Evolutionary conservation across 2,888 invertebrate genomes (phyloP).

Genomic region (Mesochorus sp.): DNA sequence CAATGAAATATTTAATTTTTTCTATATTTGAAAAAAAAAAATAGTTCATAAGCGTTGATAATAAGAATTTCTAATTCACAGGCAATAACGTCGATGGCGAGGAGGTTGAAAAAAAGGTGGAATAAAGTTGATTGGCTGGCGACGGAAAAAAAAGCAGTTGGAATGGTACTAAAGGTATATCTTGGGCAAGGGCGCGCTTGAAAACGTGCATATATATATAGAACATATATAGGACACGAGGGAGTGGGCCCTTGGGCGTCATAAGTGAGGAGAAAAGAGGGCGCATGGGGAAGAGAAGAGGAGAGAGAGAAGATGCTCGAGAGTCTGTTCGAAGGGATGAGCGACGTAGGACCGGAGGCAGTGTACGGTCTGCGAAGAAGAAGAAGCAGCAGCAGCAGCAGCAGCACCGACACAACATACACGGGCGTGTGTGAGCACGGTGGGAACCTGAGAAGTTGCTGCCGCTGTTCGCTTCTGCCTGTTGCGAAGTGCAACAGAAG

Average conservation of each 20-base stretch:
- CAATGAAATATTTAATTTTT: too few relatives aligned
- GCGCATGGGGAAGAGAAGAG: slow-evolving; percentile 9
- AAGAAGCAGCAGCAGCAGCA: background rate
- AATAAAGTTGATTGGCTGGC: slow-evolving; percentile 37
- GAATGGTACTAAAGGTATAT: slow-evolving; percentile 8
- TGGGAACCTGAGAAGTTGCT: slow-evolving; percentile 76
- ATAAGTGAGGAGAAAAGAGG: background rate
- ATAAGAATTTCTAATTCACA: background rate
- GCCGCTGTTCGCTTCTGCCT: slow-evolving; percentile 64
- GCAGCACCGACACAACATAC: background rate
- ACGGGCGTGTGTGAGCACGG: slow-evolving; percentile 61
- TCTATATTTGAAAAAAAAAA: too few relatives aligned
- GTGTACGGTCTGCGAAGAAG: slow-evolving; percentile 25
- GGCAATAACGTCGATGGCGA: background rate
- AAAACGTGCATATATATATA: slow-evolving; percentile 1
- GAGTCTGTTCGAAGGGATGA: slow-evolving; percentile 54
- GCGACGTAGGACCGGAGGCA: slow-evolving; percentile 52
- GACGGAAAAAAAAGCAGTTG: slow-evolving; percentile 44
- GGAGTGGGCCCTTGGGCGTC: slow-evolving; percentile 50
- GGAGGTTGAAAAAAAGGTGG: background rate
- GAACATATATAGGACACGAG: slow-evolving; percentile 12
- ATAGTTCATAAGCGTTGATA: too few relatives aligned
- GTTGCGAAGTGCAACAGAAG: slow-evolving; percentile 57
- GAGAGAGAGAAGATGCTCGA: slow-evolving; percentile 27
- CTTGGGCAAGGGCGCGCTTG: slow-evolving; percentile 28